phyloP scores from a whole-genome alignment of 2,888 invertebrate genomes.

The Heterodera filipjevi region DNA sequence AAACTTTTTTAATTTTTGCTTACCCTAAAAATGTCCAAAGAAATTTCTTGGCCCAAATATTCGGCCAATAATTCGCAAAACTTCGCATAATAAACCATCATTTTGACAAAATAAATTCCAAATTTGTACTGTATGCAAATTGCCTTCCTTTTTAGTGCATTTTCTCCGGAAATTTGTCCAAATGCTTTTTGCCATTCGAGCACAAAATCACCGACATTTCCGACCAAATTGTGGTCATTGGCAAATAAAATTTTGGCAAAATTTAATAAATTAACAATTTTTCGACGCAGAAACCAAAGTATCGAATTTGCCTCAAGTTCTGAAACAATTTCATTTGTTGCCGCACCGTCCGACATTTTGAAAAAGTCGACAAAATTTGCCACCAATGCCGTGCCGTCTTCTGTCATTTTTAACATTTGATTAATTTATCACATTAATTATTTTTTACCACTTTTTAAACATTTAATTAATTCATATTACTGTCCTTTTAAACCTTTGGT shows the following conservation, averaged over 20 bases:
- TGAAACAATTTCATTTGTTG: neutral
- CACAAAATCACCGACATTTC: neutral
- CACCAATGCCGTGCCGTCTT: neutral
- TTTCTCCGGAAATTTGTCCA: neutral
- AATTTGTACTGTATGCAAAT: neutral
- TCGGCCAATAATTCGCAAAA: neutral
- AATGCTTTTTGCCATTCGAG: neutral
- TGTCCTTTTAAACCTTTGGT: no score
- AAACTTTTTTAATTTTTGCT: no score
- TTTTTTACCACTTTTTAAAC: neutral
- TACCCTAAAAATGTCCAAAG: neutral
- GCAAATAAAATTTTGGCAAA: slow-evolving; percentile 3
- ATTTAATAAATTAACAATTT: neutral
- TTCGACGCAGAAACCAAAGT: neutral
- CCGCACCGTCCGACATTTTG: neutral
- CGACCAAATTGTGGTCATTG: neutral
- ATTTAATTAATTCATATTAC: no score
- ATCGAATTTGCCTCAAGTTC: neutral
- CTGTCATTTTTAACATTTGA: neutral
- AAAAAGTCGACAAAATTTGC: neutral
- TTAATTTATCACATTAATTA: neutral
- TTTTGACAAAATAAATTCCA: neutral
- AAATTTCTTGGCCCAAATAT: neutral
- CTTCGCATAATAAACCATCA: neutral
- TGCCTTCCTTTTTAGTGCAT: neutral